Conservation (phyloP, 2,113 vertebrate species). For the Passerina amoena region DNA sequence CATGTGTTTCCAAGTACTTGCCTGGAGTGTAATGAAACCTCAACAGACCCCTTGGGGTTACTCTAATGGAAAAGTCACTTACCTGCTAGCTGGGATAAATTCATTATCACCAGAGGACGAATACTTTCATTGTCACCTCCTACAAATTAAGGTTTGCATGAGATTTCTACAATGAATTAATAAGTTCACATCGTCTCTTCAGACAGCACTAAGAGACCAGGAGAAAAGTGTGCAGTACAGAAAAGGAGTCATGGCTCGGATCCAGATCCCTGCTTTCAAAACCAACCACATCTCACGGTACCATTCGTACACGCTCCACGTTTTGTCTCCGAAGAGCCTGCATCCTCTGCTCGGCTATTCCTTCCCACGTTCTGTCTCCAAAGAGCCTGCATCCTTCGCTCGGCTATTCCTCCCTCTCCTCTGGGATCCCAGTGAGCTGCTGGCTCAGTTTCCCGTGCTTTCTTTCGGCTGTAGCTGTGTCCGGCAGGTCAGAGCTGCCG, state of each 20-base stretch:
- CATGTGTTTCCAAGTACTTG: not conserved
- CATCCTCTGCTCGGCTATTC: not conserved
- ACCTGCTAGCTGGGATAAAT: not conserved
- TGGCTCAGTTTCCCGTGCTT: rapidly evolving
- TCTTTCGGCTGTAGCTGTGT: rapidly evolving
- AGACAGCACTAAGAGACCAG: not conserved
- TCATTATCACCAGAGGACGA: not conserved
- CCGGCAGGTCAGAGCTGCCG: not conserved
- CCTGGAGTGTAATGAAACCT: not conserved
- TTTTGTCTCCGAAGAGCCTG: not conserved
- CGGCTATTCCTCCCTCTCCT: not conserved
- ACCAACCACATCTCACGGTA: not conserved
- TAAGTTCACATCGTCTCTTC: not conserved
- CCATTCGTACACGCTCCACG: rapidly evolving
- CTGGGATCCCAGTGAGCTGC: rapidly evolving
- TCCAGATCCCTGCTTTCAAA: not conserved
- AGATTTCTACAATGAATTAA: not conserved
- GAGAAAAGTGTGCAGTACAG: rapidly evolving
- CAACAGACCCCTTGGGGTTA: not conserved
- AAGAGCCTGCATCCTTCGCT: not conserved
- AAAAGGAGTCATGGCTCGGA: not conserved
- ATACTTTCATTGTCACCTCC: not conserved
- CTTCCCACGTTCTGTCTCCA: not conserved
- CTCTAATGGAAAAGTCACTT: not conserved
- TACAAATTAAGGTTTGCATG: not conserved